Evolutionary conservation across 2,888 invertebrate species (phyloP).

Genomic region (Deroplatys truncata): DNA sequence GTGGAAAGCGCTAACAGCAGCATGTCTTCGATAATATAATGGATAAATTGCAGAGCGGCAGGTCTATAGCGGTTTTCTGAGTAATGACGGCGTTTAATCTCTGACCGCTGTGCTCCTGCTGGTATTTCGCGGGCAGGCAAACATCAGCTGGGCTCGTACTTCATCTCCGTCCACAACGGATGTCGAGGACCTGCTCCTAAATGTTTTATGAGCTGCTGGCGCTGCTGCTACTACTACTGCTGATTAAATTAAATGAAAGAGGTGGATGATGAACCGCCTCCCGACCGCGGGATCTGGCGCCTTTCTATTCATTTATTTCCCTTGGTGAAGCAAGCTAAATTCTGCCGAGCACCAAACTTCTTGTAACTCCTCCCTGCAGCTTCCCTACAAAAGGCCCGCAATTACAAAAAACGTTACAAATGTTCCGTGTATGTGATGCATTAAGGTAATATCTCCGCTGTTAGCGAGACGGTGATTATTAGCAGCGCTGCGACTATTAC

Average conservation of each 20-base stretch:
- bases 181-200: background rate
- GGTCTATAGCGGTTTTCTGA: background rate
- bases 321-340: background rate
- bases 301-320: conserved; percentile 5
- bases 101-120: background rate
- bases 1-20: too few species aligned
- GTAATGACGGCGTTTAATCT: background rate
- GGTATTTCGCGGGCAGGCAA: too few species aligned
- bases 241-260: conserved; percentile 12
- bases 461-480: too few species aligned
- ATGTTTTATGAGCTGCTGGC: background rate
- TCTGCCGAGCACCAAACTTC: background rate
- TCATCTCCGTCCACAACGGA: background rate
- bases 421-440: background rate
- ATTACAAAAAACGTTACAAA: conserved; percentile 3
- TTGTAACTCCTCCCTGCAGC: background rate
- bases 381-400: background rate
- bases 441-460: too few species aligned
- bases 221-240: background rate
- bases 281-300: background rate
- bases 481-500: too few species aligned
- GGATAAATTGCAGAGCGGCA: background rate
- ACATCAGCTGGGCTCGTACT: background rate
- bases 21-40: background rate
- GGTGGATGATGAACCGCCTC: background rate